Base-by-base conservation (phyloP, 2,113 vertebrate species). In the Cynoglossus semilaevis region DNA sequence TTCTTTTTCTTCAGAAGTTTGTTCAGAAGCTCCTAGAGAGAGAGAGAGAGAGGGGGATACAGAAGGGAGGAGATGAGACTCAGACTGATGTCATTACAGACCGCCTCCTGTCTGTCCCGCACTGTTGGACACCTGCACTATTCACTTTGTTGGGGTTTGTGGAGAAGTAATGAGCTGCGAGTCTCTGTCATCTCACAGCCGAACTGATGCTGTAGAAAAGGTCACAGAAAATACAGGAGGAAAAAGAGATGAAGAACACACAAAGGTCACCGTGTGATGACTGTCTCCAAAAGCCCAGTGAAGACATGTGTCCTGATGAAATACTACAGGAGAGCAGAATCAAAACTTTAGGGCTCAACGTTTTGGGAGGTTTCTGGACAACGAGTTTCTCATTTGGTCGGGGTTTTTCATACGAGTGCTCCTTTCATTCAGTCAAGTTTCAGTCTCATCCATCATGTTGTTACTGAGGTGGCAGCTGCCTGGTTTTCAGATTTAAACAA, bases 141-240 rank as follows among this genome's bases (percentile, higher is more conserved):
- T 47, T 50, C 43, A 16, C 55, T 15, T 37, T 37, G n/a, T 7
- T 49, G 47, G 73, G 12, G 67, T 74, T 76, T 74, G 71, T 74
- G 10, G 51, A 15, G 7, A 45, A 51, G 44, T 67, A 40, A 77
- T 76, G 65, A 70, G 52, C 51, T 40, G 13, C 18, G 16, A 49
- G 49, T 10, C 42, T 37, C 48, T 34, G 36, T 37, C 8, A 51
- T 1, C 35, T 58, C 44, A 14, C 0, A 5, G 49, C 41, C 36
- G 76, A 63, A 38, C 22, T 29, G 48, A 50, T n/a, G 14, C 34
- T 15, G 52, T 8, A 0, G 5, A 16, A 12, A 19, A 46, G 44
- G 48, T 72, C 13, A 52, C 8, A 6, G 11, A n/a, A 38, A 67
- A 10, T 19, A 45, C 6, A 15, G 41, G 44, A 60, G 17, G 17